Conservation (phyloP, 2,113 vertebrate genomes). For the Syngnathus scovelli region DNA sequence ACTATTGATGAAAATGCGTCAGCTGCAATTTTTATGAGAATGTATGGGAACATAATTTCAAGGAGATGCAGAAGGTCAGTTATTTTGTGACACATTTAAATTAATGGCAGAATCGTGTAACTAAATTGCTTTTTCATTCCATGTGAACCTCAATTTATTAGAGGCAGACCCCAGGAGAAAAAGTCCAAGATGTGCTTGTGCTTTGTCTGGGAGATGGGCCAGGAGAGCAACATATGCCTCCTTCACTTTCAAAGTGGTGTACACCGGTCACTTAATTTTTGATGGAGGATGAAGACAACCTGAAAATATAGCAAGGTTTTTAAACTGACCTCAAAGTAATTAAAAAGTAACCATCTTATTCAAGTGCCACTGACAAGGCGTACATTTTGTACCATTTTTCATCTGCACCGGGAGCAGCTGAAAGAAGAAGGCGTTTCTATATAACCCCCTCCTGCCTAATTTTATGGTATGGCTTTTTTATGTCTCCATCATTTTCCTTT, state of each 20-base stretch:
- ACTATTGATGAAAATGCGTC: neutral
- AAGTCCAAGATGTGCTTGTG: conserved; percentile 17
- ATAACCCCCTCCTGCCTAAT: no score
- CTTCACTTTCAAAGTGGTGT: conserved; percentile 8
- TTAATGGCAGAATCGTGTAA: conserved; percentile 24
- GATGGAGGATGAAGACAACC: conserved; percentile 3
- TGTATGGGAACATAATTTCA: neutral
- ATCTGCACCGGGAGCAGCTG: no score
- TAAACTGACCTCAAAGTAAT: neutral
- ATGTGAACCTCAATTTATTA: conserved; percentile 58
- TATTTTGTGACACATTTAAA: conserved; percentile 9
- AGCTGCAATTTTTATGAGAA: neutral
- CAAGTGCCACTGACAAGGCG: neutral
- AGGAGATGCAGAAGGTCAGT: conserved; percentile 1
- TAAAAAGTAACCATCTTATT: no score
- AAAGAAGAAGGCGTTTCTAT: no score
- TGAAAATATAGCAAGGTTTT: conserved; percentile 13
- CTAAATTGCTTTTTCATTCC: conserved; percentile 56
- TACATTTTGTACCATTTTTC: neutral
- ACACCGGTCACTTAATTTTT: conserved; percentile 26
- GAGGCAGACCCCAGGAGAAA: conserved; percentile 33
- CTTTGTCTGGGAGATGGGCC: conserved; percentile 16
- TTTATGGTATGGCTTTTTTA: neutral
- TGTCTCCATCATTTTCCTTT: neutral
- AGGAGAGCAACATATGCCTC: conserved; percentile 36